Percentiles rank a stretch among this genome's conserved stretches.
Conservation (phyloP, 2,113 vertebrate genomes). For the Scalopus aquaticus region DNA sequence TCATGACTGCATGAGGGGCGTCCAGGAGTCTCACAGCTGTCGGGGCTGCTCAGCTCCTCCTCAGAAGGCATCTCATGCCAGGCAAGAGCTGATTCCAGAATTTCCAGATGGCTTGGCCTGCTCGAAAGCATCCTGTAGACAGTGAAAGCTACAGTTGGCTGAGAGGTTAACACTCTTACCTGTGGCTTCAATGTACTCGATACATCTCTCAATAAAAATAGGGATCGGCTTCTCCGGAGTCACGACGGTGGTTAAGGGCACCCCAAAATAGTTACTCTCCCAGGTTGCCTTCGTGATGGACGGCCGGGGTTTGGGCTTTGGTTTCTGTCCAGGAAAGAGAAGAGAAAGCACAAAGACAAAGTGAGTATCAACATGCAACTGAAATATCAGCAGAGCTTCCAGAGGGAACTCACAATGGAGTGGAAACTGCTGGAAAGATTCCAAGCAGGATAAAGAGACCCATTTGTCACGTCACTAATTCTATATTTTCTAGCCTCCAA, state of each 20-base stretch:
- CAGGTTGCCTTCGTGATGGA: conserved; percentile 92
- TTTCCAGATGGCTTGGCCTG: not conserved
- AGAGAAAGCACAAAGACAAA: conserved; percentile 61
- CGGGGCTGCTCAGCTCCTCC: not conserved
- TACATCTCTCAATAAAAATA: conserved; percentile 95
- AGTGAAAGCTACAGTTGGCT: not conserved
- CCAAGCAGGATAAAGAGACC: not conserved
- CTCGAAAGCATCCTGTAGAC: not conserved
- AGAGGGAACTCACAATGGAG: not conserved
- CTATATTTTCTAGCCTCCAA: not conserved
- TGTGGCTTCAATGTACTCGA: conserved; percentile 95
- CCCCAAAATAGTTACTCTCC: conserved; percentile 96
- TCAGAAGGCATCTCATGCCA: not conserved
- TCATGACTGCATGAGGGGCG: not conserved
- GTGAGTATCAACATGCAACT: not conserved
- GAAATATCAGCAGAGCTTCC: not conserved
- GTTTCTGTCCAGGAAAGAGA: conserved; percentile 86
- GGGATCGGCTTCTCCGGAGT: conserved; percentile 92
- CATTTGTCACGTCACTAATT: not conserved
- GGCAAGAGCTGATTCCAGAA: not conserved
- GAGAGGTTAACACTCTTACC: conserved; percentile 83
- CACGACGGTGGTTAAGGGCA: conserved; percentile 90
- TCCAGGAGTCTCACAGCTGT: not conserved
- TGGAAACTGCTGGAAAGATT: not conserved
- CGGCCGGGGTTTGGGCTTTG: conserved; percentile 91